Base-by-base conservation (phyloP, 2,113 vertebrate species). In the Mustela nigripes region DNA sequence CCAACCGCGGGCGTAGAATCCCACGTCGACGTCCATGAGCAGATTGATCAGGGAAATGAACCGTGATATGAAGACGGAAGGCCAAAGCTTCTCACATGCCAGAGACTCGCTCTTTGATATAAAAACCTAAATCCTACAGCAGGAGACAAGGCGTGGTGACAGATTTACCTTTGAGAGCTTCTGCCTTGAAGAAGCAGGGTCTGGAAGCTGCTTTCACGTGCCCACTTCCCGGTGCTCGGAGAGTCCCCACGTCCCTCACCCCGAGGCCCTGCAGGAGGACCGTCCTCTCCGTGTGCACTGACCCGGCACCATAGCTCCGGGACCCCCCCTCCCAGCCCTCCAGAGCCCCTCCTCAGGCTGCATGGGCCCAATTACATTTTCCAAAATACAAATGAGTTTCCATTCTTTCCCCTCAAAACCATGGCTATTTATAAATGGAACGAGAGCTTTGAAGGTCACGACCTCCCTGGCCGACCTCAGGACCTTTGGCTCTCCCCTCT, bases 401-500 rank as follows among this genome's bases (percentile, higher is more conserved):
- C 69, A 63, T 67, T 97, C 31, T 94, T 88, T 83, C 86, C n/a
- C 48, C 28, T 31, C 93, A 60, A 85, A 92, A 28, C 53, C 71
- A 0, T 42, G 81, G 12, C 62, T 89, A 58, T 96, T 98, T 82
- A 62, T 42, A 96, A 73, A 88, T 69, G 90, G 89, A 36, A 10
- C 67, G 82, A 10, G 69, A 76, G 31, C 31, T 31, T 78, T 74
- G 5, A 73, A 96, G 95, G 26, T 76, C 31, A 16, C 14, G 62
- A 67, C 36, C 18, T 96, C 87, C 80, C 36, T 53, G 33, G 11
- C 84, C 89, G 86, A 74, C 87, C 28, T 18, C 12, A 28, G 89
- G 95, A 94, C 81, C 96, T 22, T 79, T 90, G 94, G 3, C 63
- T 93, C 95, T 95, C 19, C 18, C 82, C 71, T 94, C 74, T 58